Conservation (phyloP, 1,140 invertebrate genomes). For the Drosophila nigrodunni region DNA sequence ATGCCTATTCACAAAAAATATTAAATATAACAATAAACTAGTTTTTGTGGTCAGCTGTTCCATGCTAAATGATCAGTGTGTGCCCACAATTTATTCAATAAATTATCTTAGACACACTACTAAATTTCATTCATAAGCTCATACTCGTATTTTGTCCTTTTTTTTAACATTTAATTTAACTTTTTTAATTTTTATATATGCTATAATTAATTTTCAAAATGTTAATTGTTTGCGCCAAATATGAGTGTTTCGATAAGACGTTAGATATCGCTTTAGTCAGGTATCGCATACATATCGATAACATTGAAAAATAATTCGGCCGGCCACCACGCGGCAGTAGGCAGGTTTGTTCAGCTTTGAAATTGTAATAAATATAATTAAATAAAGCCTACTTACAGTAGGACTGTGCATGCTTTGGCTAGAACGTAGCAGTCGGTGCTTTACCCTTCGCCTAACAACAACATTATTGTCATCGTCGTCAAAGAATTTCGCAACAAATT, state of each 20-base stretch:
- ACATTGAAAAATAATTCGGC: slow-evolving; percentile 23
- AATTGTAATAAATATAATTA: not conserved
- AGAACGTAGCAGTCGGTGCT: slow-evolving; percentile 25
- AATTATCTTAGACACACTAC: too few relatives aligned
- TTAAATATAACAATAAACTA: too few relatives aligned
- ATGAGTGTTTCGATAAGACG: not conserved
- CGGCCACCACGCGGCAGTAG: slow-evolving; percentile 38
- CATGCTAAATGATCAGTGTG: too few relatives aligned
- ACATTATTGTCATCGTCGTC: slow-evolving; percentile 4
- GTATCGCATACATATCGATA: slow-evolving; percentile 17
- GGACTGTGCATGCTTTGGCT: slow-evolving; percentile 36
- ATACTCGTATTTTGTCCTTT: too few relatives aligned
- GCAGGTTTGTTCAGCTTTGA: not conserved
- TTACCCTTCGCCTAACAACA: slow-evolving; percentile 22
- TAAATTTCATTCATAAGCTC: too few relatives aligned
- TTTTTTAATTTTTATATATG: too few relatives aligned
- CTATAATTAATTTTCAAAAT: too few relatives aligned
- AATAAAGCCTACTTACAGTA: not conserved
- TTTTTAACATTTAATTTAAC: too few relatives aligned
- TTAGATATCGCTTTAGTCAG: not conserved
- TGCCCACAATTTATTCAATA: too few relatives aligned
- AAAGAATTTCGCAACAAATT: slow-evolving; percentile 20
- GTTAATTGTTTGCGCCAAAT: not conserved
- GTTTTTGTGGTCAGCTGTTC: too few relatives aligned
- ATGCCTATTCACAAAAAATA: too few relatives aligned